These are phyloP conservation scores for Plebejus anna DNA, from an alignment of 2,888 invertebrate species.

Conservation along the genomic window DNA sequence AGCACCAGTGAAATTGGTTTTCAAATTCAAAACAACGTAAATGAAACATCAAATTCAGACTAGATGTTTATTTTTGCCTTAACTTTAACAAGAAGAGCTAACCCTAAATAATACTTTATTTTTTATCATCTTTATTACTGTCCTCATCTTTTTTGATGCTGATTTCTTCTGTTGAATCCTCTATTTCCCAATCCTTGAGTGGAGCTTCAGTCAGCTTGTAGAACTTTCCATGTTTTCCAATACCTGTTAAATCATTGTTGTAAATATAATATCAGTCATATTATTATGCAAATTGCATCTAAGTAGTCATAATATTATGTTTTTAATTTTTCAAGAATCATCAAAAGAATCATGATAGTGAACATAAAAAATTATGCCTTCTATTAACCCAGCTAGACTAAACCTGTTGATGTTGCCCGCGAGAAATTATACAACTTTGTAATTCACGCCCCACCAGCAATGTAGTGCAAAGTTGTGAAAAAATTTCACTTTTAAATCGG, in stretches of 20 bases:
- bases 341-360: too few species aligned
- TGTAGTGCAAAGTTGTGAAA: too few species aligned
- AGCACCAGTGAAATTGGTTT: too few species aligned
- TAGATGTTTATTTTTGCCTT: conserved; percentile 11
- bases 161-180: conserved; percentile 58
- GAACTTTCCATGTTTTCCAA: conserved; percentile 85
- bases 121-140: conserved; percentile 36
- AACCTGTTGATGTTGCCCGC: too few species aligned
- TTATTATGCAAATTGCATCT: not conserved
- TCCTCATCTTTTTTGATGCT: conserved; percentile 42
- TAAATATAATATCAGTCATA: not conserved
- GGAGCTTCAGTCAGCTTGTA: conserved; percentile 79
- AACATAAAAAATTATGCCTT: too few species aligned
- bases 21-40: not conserved
- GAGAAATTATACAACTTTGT: too few species aligned
- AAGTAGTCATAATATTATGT: too few species aligned
- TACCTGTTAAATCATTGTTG: conserved; percentile 49
- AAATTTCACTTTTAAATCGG: too few species aligned
- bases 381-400: too few species aligned
- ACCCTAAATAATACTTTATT: not conserved
- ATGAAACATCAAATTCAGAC: not conserved
- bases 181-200: conserved; percentile 83
- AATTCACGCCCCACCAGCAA: too few species aligned
- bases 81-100: not conserved
- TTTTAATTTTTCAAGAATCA: too few species aligned